A percentile compares a stretch with the other conserved stretches of the same genome.
These are phyloP conservation scores for Brachionus asplanchnoidis DNA, from an alignment of 1,140 invertebrate genomes.

Conservation along the genomic window DNA sequence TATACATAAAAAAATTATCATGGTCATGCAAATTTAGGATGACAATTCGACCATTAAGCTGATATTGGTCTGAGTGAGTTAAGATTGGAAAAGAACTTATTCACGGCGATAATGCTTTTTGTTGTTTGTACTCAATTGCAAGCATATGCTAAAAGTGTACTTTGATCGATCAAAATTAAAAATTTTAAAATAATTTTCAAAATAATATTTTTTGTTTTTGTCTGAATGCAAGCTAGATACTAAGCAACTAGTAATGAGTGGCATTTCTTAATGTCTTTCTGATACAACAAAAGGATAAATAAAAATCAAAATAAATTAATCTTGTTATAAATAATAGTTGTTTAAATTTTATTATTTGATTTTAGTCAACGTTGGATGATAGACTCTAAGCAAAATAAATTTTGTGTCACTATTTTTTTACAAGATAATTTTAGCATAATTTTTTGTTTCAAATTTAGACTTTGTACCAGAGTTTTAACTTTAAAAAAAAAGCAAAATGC, in stretches of 20 bases:
- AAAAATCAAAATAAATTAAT: not conserved
- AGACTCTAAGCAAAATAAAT: not conserved
- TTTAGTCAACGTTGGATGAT: not conserved
- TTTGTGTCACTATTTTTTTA: not conserved
- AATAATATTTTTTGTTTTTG: not conserved
- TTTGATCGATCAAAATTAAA: not conserved
- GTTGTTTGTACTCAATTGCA: not conserved
- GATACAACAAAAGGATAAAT: not conserved
- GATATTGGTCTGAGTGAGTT: not conserved
- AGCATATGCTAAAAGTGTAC: not conserved
- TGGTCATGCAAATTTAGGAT: not conserved
- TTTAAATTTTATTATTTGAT: not conserved
- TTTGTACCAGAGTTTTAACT: not conserved
- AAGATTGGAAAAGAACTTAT: not conserved
- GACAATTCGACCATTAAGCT: not conserved
- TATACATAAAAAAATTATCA: not conserved
- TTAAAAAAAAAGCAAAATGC: too few relatives aligned
- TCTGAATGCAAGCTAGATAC: not conserved
- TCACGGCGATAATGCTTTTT: not conserved
- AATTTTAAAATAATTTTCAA: not conserved
- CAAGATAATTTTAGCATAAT: not conserved
- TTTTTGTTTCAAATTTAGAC: not conserved
- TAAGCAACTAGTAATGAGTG: not conserved
- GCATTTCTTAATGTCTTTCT: not conserved
- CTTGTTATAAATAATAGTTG: not conserved